phyloP scores from a whole-genome alignment of 2,888 invertebrate genomes.

The Liodrosophila aerea region DNA sequence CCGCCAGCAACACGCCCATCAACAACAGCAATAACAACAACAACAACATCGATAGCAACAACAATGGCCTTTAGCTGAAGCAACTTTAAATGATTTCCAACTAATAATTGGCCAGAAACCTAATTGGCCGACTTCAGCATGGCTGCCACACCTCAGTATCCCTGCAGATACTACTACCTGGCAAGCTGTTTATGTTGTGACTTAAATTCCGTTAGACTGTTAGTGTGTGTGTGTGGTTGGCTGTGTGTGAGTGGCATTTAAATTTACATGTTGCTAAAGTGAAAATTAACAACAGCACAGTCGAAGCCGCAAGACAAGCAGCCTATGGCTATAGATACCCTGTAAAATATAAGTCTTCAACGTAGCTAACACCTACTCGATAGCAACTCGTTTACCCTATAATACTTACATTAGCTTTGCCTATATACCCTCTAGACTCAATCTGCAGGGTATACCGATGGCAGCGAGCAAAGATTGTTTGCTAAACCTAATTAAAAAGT shows the following conservation, averaged over 20 bases:
- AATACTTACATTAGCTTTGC: too few species aligned
- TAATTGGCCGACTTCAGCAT: conserved; percentile 31
- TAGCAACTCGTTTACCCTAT: too few species aligned
- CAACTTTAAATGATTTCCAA: conserved; percentile 28
- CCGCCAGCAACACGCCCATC: conserved; percentile 30
- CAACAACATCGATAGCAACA: too few species aligned
- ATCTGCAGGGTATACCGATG: conserved; percentile 13
- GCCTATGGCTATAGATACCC: neutral
- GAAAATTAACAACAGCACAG: conserved; percentile 46
- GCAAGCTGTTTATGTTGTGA: neutral
- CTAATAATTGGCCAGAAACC: conserved; percentile 37
- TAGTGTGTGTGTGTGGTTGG: conserved; percentile 3
- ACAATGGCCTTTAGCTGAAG: conserved; percentile 13
- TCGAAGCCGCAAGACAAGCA: conserved; percentile 7
- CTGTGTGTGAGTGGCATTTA: conserved; percentile 26
- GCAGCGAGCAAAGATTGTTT: conserved; percentile 30
- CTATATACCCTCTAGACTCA: too few species aligned
- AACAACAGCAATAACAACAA: conserved; percentile 20
- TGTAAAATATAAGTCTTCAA: neutral
- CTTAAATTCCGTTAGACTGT: neutral
- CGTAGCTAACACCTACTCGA: neutral
- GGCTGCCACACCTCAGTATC: neutral
- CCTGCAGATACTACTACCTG: conserved; percentile 2
- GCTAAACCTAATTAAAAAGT: conserved; percentile 69
- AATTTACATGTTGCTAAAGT: conserved; percentile 52